These are phyloP conservation scores for Ophiothrix spiculata DNA, from an alignment of 35 echinoderm and acorn worm species.

Conservation along the genomic window DNA sequence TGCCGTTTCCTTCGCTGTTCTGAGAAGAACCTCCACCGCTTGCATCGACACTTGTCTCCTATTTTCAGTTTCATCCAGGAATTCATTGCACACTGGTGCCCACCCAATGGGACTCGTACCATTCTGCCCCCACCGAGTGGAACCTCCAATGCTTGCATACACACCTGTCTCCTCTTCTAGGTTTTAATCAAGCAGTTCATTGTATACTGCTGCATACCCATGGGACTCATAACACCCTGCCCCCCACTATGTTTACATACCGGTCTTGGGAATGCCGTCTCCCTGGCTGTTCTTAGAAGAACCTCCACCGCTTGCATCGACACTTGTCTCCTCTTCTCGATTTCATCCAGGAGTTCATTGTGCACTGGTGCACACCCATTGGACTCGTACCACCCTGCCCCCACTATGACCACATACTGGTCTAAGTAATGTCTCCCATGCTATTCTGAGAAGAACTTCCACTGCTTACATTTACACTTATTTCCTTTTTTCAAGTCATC, in stretches of 20 bases:
- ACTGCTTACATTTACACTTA: slow-evolving; percentile 32
- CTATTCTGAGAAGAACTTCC: slow-evolving; percentile 48
- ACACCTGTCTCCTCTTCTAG: slow-evolving; percentile 63
- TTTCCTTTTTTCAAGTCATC: no score
- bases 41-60: slow-evolving; percentile 26
- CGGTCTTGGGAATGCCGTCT: slow-evolving; percentile 60
- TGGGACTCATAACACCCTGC: background rate
- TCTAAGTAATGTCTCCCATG: slow-evolving; percentile 46
- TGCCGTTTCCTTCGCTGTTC: slow-evolving; percentile 29
- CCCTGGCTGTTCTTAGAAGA: slow-evolving; percentile 52
- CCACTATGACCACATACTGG: slow-evolving; percentile 76
- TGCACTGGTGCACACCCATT: slow-evolving; percentile 69
- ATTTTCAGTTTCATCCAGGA: no score
- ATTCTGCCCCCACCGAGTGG: no score
- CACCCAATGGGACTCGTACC: no score
- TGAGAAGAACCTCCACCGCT: slow-evolving; percentile 49
- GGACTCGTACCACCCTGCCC: slow-evolving; percentile 67
- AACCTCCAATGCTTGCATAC: background rate
- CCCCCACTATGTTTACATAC: slow-evolving; percentile 48
- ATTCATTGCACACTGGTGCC: no score
- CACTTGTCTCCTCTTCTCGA: slow-evolving; percentile 73
- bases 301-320: slow-evolving; percentile 52
- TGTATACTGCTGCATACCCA: slow-evolving; percentile 21
- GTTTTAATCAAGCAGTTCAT: slow-evolving; percentile 78
- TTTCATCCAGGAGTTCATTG: slow-evolving; percentile 79